Evolutionary conservation across 2,888 invertebrate species (phyloP), one percentile per base, ranked within the genome.

Genomic region (Ennomos quercinarius): DNA sequence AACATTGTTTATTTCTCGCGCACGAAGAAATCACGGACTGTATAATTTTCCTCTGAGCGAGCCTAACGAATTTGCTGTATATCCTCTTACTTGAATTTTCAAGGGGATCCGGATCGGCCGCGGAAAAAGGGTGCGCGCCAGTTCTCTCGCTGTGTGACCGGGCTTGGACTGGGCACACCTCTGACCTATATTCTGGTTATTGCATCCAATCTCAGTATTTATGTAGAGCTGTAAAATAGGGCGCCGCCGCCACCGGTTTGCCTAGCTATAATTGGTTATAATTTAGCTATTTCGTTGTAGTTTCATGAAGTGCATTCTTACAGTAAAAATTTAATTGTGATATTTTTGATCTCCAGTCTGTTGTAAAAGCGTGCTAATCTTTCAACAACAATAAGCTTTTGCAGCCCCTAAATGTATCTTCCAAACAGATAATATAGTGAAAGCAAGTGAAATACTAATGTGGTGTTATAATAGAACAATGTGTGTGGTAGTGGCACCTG

Each of bases 171-270:
- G 87, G 91, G 89, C 91, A 87, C 91, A 91, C 91, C 91, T 91
- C 89, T 92, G 92, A 92, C 92, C 92, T 91, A 92, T 91, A 88
- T 92, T 89, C 92, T 89, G 88, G 84, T 82, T 91, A 89, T 82
- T 92, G 91, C 91, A 91, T 91, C 80, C 84, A 81, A 85, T 81
- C 83, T 88, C 86, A 84, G 85, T 91, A 91, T 90, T 89, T 89
- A 87, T 86, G 85, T 87, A 77, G 74, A 87, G 87, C 81, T 86
- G 83, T 79, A 82, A 89, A 85, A 73, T 87, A 81, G 90, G 87
- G 76, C 84, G 80, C 80, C 83, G 81, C 78, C 81, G 84, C 27
- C 6, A 5, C 27, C 27, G 82, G 81, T 79, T 84, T 84, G 82
- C 83, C 77, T 74, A 67, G 67, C 62, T 72, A 72, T 84, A 84